Base-by-base conservation (phyloP, 2,797 vertebrate species). In the Syngnathus acus region DNA sequence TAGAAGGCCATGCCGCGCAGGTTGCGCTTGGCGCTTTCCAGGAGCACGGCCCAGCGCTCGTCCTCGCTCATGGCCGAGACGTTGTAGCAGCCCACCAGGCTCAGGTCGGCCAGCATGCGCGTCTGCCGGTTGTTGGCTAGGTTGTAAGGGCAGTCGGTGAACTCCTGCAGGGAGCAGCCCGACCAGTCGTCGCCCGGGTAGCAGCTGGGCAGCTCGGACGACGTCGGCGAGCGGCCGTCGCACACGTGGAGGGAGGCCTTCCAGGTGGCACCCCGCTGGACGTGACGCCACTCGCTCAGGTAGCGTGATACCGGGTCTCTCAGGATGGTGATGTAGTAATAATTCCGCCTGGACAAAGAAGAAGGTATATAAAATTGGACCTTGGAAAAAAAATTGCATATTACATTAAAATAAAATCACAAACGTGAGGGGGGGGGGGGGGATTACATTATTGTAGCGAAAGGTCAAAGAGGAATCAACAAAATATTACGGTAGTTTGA, bases 261-360 rank as follows among this genome's bases (percentile, higher is more conserved):
- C 96, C 97, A 99, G 0, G 97, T 99, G 0, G 97, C 97, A 0
- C 96, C 97, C 1, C 96, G 92, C 73, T 98, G 97, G 59, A 99
- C 97, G 0, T 99, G 96, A 48, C 96, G 92, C 97, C 96, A 98
- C 75, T 99, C 96, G 0, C 97, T 99, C 79, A 98, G 82, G 86
- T 95, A 98, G 0, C 97, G 93, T 21, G 95, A 98, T 21, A 98
- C 95, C 0, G 96, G 97, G 82, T 99, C 95, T 74, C 97, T 91
- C 77, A 99, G 87, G 79, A 99, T 98, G 59, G 97, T 99, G 75
- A 99, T 98, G 58, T 98, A 98, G 86, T 98, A 95, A 86, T 95
- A 99, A 79, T 98, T 96, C 87, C 95, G 94, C 32, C 70, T 85
- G 75, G 61, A 72, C 62, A 72, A 45, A 14, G 37, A 23, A 26